Evolutionary conservation across 2,113 vertebrate species (phyloP).

Genomic region (Rallus limicola): DNA sequence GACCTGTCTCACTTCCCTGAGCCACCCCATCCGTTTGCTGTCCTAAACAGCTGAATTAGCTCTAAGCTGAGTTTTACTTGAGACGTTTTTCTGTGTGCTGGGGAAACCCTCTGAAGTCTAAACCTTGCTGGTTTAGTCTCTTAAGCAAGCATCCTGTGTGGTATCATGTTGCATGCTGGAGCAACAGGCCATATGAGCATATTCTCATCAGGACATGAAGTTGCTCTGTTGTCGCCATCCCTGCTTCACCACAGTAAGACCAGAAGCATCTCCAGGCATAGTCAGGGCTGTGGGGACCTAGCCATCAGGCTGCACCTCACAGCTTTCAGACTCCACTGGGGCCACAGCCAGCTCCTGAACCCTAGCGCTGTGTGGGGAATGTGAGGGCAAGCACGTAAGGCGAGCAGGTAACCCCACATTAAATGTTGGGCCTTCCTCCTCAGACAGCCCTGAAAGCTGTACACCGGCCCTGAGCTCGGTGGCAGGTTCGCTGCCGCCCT

Average conservation of each 20-base stretch:
- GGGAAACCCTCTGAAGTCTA: not conserved
- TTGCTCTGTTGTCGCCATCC: too few species aligned
- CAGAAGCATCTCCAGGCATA: not conserved
- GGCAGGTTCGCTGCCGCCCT: not conserved
- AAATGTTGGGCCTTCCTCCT: not conserved
- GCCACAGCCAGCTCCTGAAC: fast-evolving
- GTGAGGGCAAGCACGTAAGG: fast-evolving
- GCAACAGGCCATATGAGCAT: fast-evolving
- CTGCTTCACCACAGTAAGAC: fast-evolving
- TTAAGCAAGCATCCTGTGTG: not conserved
- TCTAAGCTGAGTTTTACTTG: not conserved
- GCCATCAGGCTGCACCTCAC: fast-evolving
- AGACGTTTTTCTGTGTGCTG: not conserved
- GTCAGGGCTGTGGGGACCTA: fast-evolving
- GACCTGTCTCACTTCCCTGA: not conserved
- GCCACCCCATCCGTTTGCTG: not conserved
- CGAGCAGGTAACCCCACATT: fast-evolving
- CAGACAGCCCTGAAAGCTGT: fast-evolving
- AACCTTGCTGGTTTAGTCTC: not conserved
- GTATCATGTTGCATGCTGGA: fast-evolving
- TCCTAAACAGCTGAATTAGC: not conserved
- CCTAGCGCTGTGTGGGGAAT: fast-evolving
- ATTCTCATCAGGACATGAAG: not conserved
- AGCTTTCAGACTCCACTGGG: not conserved
- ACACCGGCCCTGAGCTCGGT: not conserved